Base-by-base conservation (phyloP, 2,888 invertebrate species). In the Agonopterix subpropinquella region DNA sequence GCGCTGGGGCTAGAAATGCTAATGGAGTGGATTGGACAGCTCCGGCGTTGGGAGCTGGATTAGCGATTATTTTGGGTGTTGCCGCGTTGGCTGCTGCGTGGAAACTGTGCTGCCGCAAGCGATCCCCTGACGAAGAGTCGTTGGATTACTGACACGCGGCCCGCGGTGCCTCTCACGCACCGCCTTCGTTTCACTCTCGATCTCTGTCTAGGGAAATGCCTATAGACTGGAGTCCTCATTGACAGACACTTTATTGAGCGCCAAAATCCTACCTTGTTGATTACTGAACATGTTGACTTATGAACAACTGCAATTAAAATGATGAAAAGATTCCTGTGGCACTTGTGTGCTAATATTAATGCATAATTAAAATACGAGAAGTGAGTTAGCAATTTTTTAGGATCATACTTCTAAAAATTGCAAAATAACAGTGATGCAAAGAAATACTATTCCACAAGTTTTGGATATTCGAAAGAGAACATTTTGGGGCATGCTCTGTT, bases 141-240 rank as follows among this genome's bases (percentile, higher is more conserved):
- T 74, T 91, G 78, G 90, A 91, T 65, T 91, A 91, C 85, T 92
- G 90, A 89, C 89, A 89, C 62, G 85, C 84, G 80, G 89, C 89
- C 67, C 89, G 89, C 86, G 87, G 87, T 69, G 84, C 82, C 3
- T 70, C 80, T 1, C 81, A 77, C 61, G 85, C 85, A 68, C 86
- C 86, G 85, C 85, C 81, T 0, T 80, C 84, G 5, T 73, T 84
- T 10, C 78, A 82, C 54, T 89, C 87, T 7, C 73, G 88, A 46
- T 81, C 83, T 48, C 77, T 76, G 37, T 88, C 84, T 54, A 77
- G 82, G 68, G 89, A 85, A 55, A 72, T 81, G 10, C 79, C 82
- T 47, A 69, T 87, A 59, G 89, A 89, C 65, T 89, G 89, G 89
- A 86, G 86, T 67, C 73, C 89, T 64, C 89, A 89, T 89, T 89